These are phyloP conservation scores for Rambutsinella grinnellia DNA, from an alignment of 2,888 invertebrate genomes.

Conservation along the genomic window DNA sequence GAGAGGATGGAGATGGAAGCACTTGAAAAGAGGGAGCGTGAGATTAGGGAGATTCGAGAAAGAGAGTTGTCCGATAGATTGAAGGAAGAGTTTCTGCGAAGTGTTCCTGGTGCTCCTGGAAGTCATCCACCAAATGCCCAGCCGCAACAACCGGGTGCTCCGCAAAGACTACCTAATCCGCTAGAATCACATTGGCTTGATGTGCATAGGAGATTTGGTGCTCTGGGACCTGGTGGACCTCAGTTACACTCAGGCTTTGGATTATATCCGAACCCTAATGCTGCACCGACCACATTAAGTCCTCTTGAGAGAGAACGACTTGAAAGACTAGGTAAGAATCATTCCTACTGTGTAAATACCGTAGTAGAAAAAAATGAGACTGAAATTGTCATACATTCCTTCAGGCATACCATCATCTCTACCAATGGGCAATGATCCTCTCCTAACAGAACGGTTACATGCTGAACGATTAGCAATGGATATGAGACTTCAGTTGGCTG, in stretches of 20 bases:
- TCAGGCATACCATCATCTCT: conserved; percentile 67
- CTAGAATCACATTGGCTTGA: conserved; percentile 81
- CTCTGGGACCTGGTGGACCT: conserved; percentile 69
- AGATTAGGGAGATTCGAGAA: conserved; percentile 79
- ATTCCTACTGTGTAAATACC: no score
- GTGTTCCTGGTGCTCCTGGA: conserved; percentile 71
- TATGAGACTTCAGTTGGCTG: conserved; percentile 70
- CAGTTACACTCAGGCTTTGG: conserved; percentile 71
- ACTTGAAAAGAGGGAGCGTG: conserved; percentile 77
- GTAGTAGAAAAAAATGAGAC: not conserved
- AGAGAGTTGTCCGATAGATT: conserved; percentile 86
- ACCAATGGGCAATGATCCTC: conserved; percentile 63
- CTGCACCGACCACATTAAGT: conserved; percentile 78
- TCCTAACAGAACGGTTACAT: conserved; percentile 68
- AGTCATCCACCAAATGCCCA: conserved; percentile 60
- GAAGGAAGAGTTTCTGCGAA: conserved; percentile 90
- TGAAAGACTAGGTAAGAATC: conserved; percentile 81
- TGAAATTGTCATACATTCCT: no score
- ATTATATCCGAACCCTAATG: conserved; percentile 71
- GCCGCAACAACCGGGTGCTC: conserved; percentile 71
- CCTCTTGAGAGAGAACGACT: conserved; percentile 90
- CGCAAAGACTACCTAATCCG: conserved; percentile 72
- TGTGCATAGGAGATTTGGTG: conserved; percentile 82
- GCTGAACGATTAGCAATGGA: conserved; percentile 86
- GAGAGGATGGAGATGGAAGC: conserved; percentile 72